Base-by-base conservation (phyloP, 2,797 vertebrate species). In the Pangasius krempfi region DNA sequence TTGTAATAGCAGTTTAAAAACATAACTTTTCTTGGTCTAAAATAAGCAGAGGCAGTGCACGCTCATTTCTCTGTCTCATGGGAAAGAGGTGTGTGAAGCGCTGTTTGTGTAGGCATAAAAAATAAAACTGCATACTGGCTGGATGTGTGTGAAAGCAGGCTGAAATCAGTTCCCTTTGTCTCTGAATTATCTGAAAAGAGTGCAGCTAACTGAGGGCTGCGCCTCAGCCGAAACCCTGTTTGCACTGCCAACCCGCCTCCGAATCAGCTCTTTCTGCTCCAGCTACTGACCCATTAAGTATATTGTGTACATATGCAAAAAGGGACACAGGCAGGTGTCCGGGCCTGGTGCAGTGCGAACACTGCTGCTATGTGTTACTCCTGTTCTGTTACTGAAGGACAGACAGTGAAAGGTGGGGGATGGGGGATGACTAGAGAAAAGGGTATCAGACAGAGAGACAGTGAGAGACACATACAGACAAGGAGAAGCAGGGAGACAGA, bases 261-360 rank as follows among this genome's bases (percentile, higher is more conserved):
- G 88, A 92, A 90, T 88, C 90, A 90, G 87, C 80, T 91, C 92
- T 91, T 92, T 92, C 92, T 93, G 90, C 88, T 85, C 47, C 90
- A 93, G 91, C 91, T 91, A 92, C 90, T 94, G 93, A 94, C 93
- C 93, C 93, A 92, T 92, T 92, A 93, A 93, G 90, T 91, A 92
- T 92, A 93, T 92, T 94, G 93, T 93, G 93, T 92, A 93, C 91
- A 93, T 93, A 93, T 93, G 93, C 93, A 94, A 94, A 62, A 93
- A 90, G 87, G 86, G 86, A 86, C 87, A 86, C 91, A 91, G 89
- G 93, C 93, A 94, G 93, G 93, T 93, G 92, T 91, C 92, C 52
- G 89, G 89, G 81, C 33, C 83, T 86, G 66, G 66, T 66, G 64
- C 78, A 89, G 90, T 73, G 22, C 87, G 88, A 90, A 92, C 90